Base-by-base conservation (phyloP, 2,797 vertebrate species). In the Parauchenoglanis punctatus region DNA sequence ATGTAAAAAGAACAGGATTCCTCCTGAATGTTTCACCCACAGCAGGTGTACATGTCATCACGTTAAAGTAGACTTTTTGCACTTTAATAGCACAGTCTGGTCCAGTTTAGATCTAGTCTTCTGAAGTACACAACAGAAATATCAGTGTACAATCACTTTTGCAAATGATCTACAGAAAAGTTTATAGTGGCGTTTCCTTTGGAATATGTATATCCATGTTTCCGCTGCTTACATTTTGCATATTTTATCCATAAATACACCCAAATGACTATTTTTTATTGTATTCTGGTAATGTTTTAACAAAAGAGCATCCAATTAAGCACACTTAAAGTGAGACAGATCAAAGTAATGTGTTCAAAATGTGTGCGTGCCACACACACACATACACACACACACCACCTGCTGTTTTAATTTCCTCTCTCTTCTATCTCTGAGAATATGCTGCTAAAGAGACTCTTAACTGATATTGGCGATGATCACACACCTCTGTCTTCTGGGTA, bases 331-430 rank as follows among this genome's bases (percentile, higher is more conserved):
- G 25, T 61, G 18, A 20, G 65, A 72, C 77, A 72, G 77, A 86
- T 86, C 77, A 73, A 81, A 87, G 78, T 76, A 54, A n/a, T 89
- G 7, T 65, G 75, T 92, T 86, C 88, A 89, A 87, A 86, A 40
- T 40, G 40, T 86, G 59, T 7, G 46, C 2, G 4, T 5, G 13
- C 6, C 49, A 8, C 49, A 8, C 25, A 7, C 46, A 58, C 44
- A 52, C 40, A 68, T 31, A 40, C n/a, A 17, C 20, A 89, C 86
- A 59, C 89, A 91, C 88, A 91, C 88, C 89, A 81, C 93, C 94
- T 91, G 93, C 93, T 95, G 93, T 91, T 93, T 94, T 94, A 93
- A 95, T 95, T 91, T 90, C 85, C 93, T 91, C 90, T 93, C 93
- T 93, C 94, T 93, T 89, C 90, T 88, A 91, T 91, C 91, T 89